phyloP scores from a whole-genome alignment of 2,113 vertebrate species.

The Odocoileus hemionus region DNA sequence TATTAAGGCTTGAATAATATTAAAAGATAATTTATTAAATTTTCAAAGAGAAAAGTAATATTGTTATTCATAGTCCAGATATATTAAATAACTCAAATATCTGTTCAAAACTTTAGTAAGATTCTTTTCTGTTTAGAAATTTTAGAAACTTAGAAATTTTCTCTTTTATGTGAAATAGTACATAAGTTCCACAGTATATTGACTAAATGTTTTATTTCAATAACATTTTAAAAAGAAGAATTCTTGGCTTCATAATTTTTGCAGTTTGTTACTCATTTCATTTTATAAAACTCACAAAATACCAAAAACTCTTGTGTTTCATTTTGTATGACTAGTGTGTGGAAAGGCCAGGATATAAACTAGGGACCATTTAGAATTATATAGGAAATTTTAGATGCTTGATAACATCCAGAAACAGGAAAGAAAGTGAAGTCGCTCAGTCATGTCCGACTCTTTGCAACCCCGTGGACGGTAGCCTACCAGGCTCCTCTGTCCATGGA shows the following conservation, averaged over 20 bases:
- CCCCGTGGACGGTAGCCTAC: not conserved
- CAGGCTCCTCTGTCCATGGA: not conserved
- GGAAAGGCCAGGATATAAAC: conserved; percentile 21
- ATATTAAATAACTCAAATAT: not conserved
- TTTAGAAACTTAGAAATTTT: not conserved
- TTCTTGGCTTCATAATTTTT: conserved; percentile 11
- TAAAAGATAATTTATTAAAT: not conserved
- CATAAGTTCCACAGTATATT: not conserved
- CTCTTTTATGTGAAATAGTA: not conserved
- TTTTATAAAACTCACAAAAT: not conserved
- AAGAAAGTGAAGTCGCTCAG: not conserved
- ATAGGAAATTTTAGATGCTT: conserved; percentile 18
- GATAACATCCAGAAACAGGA: not conserved
- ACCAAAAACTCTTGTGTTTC: not conserved
- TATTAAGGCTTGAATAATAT: not conserved
- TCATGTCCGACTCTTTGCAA: not conserved
- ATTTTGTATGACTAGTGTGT: not conserved
- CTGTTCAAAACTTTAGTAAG: not conserved
- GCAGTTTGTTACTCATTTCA: not conserved
- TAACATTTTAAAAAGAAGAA: not conserved
- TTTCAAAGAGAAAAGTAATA: not conserved
- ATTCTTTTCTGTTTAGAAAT: not conserved
- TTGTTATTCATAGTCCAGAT: not conserved
- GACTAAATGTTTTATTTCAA: conserved; percentile 25
- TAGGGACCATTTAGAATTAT: not conserved